These are phyloP conservation scores for Coilia nasus DNA, from an alignment of 2,797 vertebrate species.

Conservation along the genomic window DNA sequence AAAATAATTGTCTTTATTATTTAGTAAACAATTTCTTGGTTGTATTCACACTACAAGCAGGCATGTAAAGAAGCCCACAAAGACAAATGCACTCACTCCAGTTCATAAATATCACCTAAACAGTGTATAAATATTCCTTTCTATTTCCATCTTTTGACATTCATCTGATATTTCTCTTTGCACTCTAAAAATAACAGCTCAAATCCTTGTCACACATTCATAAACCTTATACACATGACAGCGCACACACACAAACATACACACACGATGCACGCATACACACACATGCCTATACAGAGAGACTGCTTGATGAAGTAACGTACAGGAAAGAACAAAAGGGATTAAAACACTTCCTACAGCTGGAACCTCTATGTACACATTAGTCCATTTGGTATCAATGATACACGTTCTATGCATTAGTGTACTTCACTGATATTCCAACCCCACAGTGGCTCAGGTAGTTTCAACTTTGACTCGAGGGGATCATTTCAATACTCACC, in stretches of 20 bases:
- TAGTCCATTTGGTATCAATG: constrained; percentile 39
- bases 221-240: background rate
- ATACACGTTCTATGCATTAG: background rate
- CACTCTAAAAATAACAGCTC: constrained; percentile 65
- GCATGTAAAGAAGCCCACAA: constrained; percentile 50
- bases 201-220: constrained; percentile 59
- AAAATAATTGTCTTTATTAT: constrained; percentile 80
- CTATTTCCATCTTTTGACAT: constrained; percentile 69
- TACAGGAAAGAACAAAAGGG: constrained; percentile 51
- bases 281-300: constrained; percentile 61
- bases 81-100: constrained; percentile 50
- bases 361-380: constrained; percentile 71
- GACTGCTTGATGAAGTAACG: constrained; percentile 58
- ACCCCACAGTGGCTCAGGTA: constrained; percentile 13
- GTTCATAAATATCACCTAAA: constrained; percentile 76
- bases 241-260: background rate
- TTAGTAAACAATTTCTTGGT: constrained; percentile 72
- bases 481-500: constrained; percentile 13
- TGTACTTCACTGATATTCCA: constrained; percentile 21
- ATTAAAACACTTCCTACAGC: constrained; percentile 50
- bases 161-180: constrained; percentile 64
- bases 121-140: constrained; percentile 79
- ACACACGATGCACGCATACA: constrained; percentile 53
- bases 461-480: background rate
- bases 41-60: constrained; percentile 64